A percentile compares a stretch with the other conserved stretches of the same genome.
Conservation (phyloP, 2,113 vertebrate species). For the Prinia subflava region DNA sequence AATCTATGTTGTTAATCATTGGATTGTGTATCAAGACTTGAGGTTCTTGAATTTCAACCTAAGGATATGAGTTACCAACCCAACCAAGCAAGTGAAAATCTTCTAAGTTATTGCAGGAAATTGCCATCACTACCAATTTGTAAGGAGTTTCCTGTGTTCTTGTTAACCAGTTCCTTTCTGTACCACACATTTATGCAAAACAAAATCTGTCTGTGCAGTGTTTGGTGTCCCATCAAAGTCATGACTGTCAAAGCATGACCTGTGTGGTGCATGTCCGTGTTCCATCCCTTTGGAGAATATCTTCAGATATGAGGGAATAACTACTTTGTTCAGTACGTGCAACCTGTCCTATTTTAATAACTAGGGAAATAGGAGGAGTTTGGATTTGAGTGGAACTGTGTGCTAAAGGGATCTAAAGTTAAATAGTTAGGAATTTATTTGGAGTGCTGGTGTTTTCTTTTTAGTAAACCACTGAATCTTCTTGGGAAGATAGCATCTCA, state of each 20-base stretch:
- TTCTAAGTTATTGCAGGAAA: slow-evolving; percentile 59
- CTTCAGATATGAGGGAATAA: not conserved
- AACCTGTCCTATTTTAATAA: not conserved
- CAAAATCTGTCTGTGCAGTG: not conserved
- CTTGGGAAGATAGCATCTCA: not conserved
- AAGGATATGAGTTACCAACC: slow-evolving; percentile 41
- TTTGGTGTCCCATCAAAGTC: not conserved
- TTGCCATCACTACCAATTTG: slow-evolving; percentile 53
- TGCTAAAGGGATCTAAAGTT: not conserved
- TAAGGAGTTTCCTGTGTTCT: slow-evolving; percentile 30
- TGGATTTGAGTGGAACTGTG: not conserved
- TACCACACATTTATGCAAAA: not conserved
- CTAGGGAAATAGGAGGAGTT: not conserved
- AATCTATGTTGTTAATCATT: slow-evolving; percentile 1
- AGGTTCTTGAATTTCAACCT: slow-evolving; percentile 48
- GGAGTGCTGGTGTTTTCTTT: not conserved
- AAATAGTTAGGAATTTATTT: not conserved
- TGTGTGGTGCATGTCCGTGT: not conserved
- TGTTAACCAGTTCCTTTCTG: slow-evolving; percentile 41
- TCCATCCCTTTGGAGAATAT: not conserved
- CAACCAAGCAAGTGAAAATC: slow-evolving; percentile 53
- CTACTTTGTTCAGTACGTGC: not conserved
- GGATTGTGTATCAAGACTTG: slow-evolving; percentile 5
- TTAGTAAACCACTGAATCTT: not conserved
- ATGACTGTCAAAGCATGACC: not conserved